Conservation (phyloP, 2,113 vertebrate species). For the Aythya baeri region DNA sequence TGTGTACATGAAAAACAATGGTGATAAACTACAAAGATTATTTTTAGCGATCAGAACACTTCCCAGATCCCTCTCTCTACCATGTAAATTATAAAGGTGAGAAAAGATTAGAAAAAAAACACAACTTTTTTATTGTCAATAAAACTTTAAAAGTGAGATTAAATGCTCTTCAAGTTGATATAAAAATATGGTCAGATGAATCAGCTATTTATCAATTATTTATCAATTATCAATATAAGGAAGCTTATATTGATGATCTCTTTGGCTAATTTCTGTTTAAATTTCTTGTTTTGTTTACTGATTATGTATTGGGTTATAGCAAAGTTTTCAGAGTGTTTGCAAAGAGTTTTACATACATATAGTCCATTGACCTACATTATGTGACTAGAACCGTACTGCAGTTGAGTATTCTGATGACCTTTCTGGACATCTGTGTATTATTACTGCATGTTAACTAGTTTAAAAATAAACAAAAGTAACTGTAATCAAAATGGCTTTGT, state of each 20-base stretch:
- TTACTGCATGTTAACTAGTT: not conserved
- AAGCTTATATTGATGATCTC: not conserved
- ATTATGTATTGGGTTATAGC: not conserved
- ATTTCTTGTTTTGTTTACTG: not conserved
- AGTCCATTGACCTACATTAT: not conserved
- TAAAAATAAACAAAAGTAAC: slow-evolving; percentile 11
- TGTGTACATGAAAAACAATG: not conserved
- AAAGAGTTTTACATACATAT: not conserved
- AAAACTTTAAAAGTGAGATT: not conserved
- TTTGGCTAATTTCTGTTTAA: not conserved
- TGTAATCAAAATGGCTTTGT: slow-evolving; percentile 17
- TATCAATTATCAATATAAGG: not conserved
- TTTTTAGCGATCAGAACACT: not conserved
- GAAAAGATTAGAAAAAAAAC: not conserved
- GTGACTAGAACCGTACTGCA: not conserved
- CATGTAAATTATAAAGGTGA: not conserved
- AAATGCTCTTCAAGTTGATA: not conserved
- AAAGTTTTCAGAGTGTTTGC: not conserved
- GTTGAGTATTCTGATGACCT: not conserved
- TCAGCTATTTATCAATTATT: not conserved
- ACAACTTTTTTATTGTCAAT: not conserved
- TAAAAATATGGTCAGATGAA: not conserved
- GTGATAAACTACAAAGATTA: not conserved
- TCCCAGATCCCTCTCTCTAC: not conserved
- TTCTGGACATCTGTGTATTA: not conserved